Conservation (phyloP, 2,113 vertebrate species). For the Corynorhinus townsendii region DNA sequence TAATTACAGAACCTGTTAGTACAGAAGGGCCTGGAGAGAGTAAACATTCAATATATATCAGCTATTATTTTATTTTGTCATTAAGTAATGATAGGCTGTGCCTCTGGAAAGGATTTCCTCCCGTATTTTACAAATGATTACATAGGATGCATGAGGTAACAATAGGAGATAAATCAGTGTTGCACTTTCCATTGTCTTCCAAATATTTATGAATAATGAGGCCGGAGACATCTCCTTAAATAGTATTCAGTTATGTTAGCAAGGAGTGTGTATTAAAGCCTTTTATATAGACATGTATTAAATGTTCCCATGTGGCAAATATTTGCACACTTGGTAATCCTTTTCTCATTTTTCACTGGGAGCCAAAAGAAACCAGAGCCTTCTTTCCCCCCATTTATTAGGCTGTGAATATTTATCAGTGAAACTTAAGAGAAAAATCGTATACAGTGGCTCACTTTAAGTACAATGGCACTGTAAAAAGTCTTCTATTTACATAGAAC, state of each 20-base stretch:
- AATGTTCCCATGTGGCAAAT: conserved; percentile 29
- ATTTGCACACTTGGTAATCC: conserved; percentile 43
- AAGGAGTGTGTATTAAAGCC: neutral
- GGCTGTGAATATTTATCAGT: conserved; percentile 25
- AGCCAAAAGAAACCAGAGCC: conserved; percentile 31
- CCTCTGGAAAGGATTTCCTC: neutral
- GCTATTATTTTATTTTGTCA: neutral
- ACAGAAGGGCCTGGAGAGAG: neutral
- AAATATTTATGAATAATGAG: conserved; percentile 22
- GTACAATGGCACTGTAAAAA: neutral
- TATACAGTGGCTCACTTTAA: neutral
- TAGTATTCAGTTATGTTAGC: conserved; percentile 13
- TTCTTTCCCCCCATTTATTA: neutral
- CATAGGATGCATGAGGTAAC: neutral
- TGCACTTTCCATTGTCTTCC: neutral
- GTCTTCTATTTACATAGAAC: neutral
- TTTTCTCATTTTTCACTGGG: conserved; percentile 45
- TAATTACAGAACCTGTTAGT: neutral
- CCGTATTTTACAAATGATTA: conserved; percentile 7
- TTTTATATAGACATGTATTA: neutral
- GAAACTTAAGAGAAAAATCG: conserved; percentile 13
- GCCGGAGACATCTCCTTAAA: conserved; percentile 21
- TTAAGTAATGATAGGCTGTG: conserved; percentile 1
- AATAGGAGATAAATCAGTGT: neutral
- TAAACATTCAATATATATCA: neutral